phyloP scores from a whole-genome alignment of 2,888 invertebrate genomes.

The Dasypogon diadema region DNA sequence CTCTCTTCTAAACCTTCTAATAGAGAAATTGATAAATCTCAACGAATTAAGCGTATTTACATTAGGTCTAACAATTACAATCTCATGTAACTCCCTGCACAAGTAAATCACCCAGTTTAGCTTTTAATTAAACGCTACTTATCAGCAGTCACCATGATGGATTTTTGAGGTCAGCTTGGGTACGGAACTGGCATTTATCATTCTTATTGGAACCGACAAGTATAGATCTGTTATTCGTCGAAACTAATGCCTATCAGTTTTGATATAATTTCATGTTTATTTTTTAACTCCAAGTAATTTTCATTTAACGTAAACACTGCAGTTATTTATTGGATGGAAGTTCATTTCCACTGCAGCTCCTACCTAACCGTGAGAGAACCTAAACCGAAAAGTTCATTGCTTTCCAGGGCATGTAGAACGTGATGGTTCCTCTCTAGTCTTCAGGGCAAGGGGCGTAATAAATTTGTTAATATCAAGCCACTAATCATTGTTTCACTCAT shows the following conservation, averaged over 20 bases:
- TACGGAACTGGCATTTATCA: background rate
- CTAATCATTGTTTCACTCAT: conserved; percentile 40
- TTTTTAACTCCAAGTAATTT: too few species aligned
- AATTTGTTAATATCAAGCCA: conserved; percentile 37
- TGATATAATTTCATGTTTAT: background rate
- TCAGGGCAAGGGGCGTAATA: background rate
- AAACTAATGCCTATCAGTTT: background rate
- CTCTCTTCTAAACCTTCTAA: too few species aligned
- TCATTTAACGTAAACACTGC: too few species aligned
- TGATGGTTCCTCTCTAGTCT: background rate
- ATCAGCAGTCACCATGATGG: background rate
- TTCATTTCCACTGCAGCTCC: background rate
- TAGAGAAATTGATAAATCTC: too few species aligned
- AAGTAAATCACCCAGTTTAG: background rate
- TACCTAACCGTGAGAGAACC: too few species aligned
- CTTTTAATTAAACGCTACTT: conserved; percentile 13
- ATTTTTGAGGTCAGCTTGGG: background rate
- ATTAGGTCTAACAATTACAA: too few species aligned
- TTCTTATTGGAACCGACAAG: background rate
- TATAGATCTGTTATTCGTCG: background rate
- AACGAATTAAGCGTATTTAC: too few species aligned
- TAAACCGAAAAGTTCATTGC: too few species aligned
- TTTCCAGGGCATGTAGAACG: background rate
- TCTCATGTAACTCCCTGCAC: too few species aligned
- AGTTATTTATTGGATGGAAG: too few species aligned